phyloP scores from a whole-genome alignment of 2,113 vertebrate genomes.

The Tylochromis polylepis region DNA sequence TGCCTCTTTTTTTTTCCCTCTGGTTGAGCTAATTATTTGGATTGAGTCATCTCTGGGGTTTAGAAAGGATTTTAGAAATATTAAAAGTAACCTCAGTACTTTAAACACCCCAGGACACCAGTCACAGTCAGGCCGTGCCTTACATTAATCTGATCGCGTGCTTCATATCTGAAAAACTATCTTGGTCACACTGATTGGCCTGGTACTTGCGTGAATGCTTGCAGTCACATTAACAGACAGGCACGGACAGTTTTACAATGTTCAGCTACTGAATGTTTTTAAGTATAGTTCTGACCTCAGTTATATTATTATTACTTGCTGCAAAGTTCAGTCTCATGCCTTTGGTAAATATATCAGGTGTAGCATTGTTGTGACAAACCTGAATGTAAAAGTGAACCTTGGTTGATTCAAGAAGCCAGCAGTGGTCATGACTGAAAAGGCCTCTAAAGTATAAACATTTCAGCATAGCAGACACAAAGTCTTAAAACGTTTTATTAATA shows the following conservation, averaged over 20 bases:
- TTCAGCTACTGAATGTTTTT: neutral
- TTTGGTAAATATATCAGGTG: neutral
- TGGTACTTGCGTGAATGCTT: neutral
- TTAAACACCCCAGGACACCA: neutral
- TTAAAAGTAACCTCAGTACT: accelerated
- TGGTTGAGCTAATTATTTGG: neutral
- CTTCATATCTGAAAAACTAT: neutral
- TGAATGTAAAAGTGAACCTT: neutral
- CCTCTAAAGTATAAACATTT: neutral
- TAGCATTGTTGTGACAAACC: neutral
- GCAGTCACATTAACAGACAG: neutral
- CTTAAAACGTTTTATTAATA: neutral
- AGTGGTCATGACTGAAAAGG: neutral
- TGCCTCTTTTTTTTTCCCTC: neutral
- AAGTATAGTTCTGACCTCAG: accelerated
- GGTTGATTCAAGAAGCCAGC: neutral
- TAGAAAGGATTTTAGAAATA: neutral
- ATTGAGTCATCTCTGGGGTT: neutral
- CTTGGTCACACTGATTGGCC: accelerated
- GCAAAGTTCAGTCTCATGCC: neutral
- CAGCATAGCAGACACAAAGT: neutral
- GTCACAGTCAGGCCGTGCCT: neutral
- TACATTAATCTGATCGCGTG: accelerated
- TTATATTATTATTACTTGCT: neutral
- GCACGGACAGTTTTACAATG: neutral